Evolutionary conservation across 2,888 invertebrate species (phyloP), one percentile per base, ranked within the genome.

Genomic region (Eutolmus rufibarbis): DNA sequence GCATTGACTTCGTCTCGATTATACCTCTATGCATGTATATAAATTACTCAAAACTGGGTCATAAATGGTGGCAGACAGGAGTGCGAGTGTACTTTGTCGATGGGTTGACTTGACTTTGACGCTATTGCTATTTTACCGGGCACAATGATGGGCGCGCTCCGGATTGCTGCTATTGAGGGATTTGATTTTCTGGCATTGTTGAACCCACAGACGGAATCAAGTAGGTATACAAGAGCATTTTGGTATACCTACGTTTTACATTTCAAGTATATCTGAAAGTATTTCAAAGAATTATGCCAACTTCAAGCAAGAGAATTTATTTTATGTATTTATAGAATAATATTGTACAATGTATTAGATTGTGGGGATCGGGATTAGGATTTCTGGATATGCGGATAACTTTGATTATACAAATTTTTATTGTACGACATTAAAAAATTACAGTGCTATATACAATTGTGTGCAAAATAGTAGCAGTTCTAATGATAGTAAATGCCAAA

Each of bases 21-120:
- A 37, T 79, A 23, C 4, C 51, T 79, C 43, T 23, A 79, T 79
- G 79, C 46, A 43, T 34, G 19, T 79, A 79, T 46, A 79, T 79
- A 79, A 79, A 79, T 79, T 79, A 79, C 46, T 79, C 28, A 79
- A 46, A 79, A 46, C 43, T 79, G 37, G 79, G 79, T 79, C 79
- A 79, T 19, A 79, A 43, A 79, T 31, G 46, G 43, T 43, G 31
- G 14, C 79, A 28, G 14, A 1, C 19, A 31, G 37, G 12, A 79
- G 46, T 16, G 77, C 5, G 34, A 51, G 51, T 51, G 51, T 51
- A 51, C n/a, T 51, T 51, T 51, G 51, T 51, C n/a, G 74, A 74
- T 28, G 74, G 34, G 34, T 74, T 34, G 31, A 74, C 46, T 74
- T 34, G 74, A 74, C 46, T 51, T 51, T 51, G 16, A 51, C 46